A percentile compares a stretch with the other conserved stretches of the same genome.
phyloP scores from a whole-genome alignment of 2,797 vertebrate species.

The Lemur catta region DNA sequence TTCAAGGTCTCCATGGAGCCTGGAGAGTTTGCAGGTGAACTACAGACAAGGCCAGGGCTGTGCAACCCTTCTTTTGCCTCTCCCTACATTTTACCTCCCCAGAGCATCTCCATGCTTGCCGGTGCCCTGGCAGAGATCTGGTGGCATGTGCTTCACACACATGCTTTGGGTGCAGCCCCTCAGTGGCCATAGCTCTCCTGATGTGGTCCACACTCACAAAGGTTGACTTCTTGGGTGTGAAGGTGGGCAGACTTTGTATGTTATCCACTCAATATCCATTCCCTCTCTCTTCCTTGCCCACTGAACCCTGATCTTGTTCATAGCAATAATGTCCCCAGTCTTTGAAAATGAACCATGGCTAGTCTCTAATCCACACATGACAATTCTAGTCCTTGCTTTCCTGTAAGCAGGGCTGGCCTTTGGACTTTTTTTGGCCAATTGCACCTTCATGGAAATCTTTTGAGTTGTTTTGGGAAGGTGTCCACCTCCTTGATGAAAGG shows the following conservation, averaged over 20 bases:
- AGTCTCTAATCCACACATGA: neutral
- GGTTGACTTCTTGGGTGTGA: neutral
- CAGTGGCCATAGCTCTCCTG: neutral
- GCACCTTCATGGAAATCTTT: neutral
- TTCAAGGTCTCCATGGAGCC: neutral
- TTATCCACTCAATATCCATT: neutral
- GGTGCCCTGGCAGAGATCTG: neutral
- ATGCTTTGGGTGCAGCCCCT: neutral
- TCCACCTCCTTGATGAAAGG: neutral
- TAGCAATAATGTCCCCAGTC: neutral
- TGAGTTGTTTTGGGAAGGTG: neutral
- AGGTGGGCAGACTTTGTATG: neutral
- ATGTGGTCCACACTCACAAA: neutral
- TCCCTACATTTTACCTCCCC: neutral
- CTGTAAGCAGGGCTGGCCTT: neutral
- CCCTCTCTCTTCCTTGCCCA: neutral
- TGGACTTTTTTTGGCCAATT: neutral
- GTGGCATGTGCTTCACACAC: fast-evolving
- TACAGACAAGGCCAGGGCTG: neutral
- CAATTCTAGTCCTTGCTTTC: neutral
- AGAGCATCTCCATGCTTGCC: neutral
- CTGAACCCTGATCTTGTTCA: neutral
- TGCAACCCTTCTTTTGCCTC: fast-evolving
- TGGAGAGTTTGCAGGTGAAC: neutral
- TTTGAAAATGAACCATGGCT: neutral